These are phyloP conservation scores for Cercopithecus mona DNA, from an alignment of 2,113 vertebrate genomes.

Conservation along the genomic window DNA sequence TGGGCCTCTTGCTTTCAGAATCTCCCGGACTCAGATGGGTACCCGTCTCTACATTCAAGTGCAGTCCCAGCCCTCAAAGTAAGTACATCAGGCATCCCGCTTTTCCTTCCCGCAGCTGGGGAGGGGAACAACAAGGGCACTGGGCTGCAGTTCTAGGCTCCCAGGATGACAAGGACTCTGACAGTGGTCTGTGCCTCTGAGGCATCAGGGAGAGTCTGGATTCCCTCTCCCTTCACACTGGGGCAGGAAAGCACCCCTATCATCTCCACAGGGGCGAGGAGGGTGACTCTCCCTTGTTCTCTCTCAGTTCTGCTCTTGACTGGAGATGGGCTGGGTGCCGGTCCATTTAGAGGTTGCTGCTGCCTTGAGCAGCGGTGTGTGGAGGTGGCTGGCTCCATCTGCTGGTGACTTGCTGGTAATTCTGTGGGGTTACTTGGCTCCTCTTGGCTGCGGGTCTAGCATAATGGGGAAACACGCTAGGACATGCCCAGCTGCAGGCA, in stretches of 20 bases:
- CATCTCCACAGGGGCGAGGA: not conserved
- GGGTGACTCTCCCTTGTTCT: not conserved
- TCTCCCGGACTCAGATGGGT: not conserved
- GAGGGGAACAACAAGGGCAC: not conserved
- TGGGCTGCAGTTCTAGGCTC: not conserved
- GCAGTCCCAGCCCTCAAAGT: not conserved
- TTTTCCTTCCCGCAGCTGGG: not conserved
- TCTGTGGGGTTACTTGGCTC: not conserved
- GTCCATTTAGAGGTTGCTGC: no score
- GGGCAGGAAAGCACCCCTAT: not conserved
- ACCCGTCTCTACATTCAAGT: not conserved
- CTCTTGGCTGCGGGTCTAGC: not conserved
- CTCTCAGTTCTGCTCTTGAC: not conserved
- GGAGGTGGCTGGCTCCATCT: conserved; percentile 56
- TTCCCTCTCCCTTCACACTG: not conserved
- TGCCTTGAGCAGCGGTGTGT: not conserved
- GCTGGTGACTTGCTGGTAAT: conserved; percentile 20
- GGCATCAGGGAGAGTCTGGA: not conserved
- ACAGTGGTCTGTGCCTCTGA: not conserved
- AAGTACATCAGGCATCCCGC: not conserved
- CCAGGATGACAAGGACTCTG: not conserved
- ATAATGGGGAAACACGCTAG: not conserved
- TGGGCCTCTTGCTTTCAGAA: not conserved
- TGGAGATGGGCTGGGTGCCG: not conserved
- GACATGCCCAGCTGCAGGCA: not conserved